A percentile compares a stretch with the other conserved stretches of the same genome.
These are phyloP conservation scores for Drosophila mulleri DNA, from an alignment of 2,888 invertebrate genomes.

Conservation along the genomic window DNA sequence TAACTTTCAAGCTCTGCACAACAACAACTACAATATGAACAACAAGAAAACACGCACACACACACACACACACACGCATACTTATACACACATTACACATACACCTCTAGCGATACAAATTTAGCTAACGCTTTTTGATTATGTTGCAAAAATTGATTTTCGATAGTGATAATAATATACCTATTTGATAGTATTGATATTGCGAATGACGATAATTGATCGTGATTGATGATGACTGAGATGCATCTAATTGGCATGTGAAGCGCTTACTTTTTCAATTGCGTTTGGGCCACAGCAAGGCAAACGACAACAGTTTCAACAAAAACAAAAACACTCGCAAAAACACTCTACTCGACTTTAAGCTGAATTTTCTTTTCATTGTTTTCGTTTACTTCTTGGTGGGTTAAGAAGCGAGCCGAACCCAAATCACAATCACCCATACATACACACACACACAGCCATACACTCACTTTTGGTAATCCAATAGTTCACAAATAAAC, in stretches of 20 bases:
- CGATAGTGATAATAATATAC: conserved; percentile 12
- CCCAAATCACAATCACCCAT: conserved; percentile 24
- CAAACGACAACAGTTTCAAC: conserved; percentile 26
- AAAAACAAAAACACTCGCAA: not conserved
- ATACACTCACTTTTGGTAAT: conserved; percentile 24
- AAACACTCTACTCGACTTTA: conserved; percentile 4
- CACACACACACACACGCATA: conserved; percentile 8
- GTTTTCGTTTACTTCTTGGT: conserved; percentile 14
- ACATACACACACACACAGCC: conserved; percentile 14
- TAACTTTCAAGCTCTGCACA: conserved; percentile 45
- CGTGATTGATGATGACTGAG: conserved; percentile 45
- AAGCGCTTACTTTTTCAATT: conserved; percentile 72
- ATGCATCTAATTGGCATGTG: conserved; percentile 75
- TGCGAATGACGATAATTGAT: conserved; percentile 39
- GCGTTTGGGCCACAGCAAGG: conserved; percentile 41
- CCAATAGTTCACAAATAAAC: conserved; percentile 35
- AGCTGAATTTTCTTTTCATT: not conserved
- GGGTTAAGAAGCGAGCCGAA: conserved; percentile 30
- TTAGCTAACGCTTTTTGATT: conserved; percentile 58
- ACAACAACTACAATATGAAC: conserved; percentile 4
- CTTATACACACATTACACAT: conserved; percentile 7
- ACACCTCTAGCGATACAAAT: conserved; percentile 16
- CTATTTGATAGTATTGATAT: conserved; percentile 27
- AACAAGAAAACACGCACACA: conserved; percentile 1
- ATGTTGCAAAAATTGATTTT: conserved; percentile 50